Conservation (phyloP, 2,888 invertebrate genomes). For the Heliconius ethilla region DNA sequence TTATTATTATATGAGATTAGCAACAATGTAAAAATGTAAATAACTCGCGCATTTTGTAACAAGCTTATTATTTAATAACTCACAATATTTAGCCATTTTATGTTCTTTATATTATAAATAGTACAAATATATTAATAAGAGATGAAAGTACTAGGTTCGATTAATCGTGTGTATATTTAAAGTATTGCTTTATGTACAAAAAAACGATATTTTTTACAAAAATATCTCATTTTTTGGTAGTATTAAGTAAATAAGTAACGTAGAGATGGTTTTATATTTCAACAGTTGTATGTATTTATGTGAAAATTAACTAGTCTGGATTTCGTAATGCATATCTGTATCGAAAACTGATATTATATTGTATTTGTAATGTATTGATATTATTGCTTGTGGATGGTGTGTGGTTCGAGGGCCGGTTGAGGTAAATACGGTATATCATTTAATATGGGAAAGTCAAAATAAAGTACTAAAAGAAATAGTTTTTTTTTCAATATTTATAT, state of each 20-base stretch:
- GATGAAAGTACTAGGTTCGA: conserved; percentile 45
- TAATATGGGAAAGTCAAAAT: background rate
- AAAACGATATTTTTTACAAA: conserved; percentile 69
- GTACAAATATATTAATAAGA: conserved; percentile 78
- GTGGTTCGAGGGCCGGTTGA: conserved; percentile 14
- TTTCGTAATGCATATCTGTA: conserved; percentile 62
- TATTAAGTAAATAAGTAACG: conserved; percentile 54
- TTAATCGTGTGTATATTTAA: conserved; percentile 61
- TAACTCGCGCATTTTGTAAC: conserved; percentile 54
- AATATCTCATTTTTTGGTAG: conserved; percentile 50
- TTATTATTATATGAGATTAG: conserved; percentile 31
- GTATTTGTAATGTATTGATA: conserved; percentile 63
- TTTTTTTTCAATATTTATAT: background rate
- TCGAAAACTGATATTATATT: conserved; percentile 58
- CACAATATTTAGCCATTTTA: conserved; percentile 54
- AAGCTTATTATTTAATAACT: conserved; percentile 55
- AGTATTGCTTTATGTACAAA: conserved; percentile 69
- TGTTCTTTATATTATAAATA: conserved; percentile 70
- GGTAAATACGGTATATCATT: background rate
- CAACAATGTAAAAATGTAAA: conserved; percentile 66
- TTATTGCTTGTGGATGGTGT: conserved; percentile 54
- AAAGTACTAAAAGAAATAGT: background rate
- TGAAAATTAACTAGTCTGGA: conserved; percentile 67
- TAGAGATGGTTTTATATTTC: conserved; percentile 69
- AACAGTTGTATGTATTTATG: conserved; percentile 60